Evolutionary conservation across 2,797 vertebrate species (phyloP).

Genomic region (Toxotes lorentzi): DNA sequence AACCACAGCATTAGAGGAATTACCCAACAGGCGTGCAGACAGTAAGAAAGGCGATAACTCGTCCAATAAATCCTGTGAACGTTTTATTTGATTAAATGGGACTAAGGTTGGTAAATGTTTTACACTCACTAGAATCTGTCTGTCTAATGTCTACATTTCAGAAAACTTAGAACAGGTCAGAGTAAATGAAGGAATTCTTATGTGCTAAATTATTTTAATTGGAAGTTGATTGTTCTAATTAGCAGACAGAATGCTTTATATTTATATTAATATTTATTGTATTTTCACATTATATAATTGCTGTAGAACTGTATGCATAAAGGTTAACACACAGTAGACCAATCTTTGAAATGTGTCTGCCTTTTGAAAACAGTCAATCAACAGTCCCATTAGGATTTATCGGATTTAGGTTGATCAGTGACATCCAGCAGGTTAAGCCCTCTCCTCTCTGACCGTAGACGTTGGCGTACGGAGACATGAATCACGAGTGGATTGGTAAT

Average conservation of each 20-base stretch:
- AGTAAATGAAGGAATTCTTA: no score
- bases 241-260: no score
- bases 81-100: not conserved
- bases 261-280: no score
- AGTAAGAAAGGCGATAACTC: no score
- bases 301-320: not conserved
- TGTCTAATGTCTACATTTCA: no score
- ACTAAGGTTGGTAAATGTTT: not conserved
- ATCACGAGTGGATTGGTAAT: conserved; percentile 98
- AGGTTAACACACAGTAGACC: not conserved
- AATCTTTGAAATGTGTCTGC: not conserved
- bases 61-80: not conserved
- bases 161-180: no score
- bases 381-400: not conserved
- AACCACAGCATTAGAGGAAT: not conserved
- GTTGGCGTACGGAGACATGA: conserved; percentile 97
- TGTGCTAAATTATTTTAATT: no score
- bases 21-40: not conserved
- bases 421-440: not conserved
- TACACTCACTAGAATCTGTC: no score
- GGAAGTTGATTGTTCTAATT: no score
- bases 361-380: not conserved
- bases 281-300: no score
- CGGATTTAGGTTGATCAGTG: not conserved
- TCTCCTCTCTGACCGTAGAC: conserved; percentile 82